Percentiles rank a stretch among this genome's conserved stretches.
phyloP scores from a whole-genome alignment of 1,140 invertebrate genomes.

The Caenorhabditis elegans region DNA sequence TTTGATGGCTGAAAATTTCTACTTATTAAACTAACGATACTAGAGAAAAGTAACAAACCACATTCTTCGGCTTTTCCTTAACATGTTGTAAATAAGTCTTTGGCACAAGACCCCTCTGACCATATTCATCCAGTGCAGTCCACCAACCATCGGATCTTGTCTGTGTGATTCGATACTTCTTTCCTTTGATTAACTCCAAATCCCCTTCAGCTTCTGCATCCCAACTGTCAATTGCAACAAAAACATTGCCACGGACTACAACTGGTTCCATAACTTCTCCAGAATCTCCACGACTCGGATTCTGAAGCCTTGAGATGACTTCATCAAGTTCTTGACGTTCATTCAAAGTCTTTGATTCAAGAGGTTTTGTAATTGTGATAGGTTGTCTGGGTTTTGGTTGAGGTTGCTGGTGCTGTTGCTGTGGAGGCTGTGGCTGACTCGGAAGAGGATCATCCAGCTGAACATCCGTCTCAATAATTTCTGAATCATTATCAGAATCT shows the following conservation, averaged over 20 bases:
- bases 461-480: slow-evolving; percentile 9
- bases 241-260: slow-evolving; percentile 24
- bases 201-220: slow-evolving; percentile 18
- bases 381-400: slow-evolving; percentile 3
- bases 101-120: slow-evolving; percentile 33
- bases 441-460: neutral
- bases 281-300: neutral
- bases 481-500: neutral
- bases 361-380: neutral
- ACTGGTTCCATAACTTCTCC: neutral
- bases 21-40: no score
- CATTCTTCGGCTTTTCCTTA: neutral
- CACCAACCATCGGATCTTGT: slow-evolving; percentile 39
- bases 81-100: slow-evolving; percentile 35
- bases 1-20: neutral
- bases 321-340: neutral
- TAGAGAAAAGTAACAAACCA: no score
- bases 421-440: no score
- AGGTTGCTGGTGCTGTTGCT: neutral
- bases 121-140: slow-evolving; percentile 31
- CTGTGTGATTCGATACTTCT: neutral
- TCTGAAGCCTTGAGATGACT: neutral
- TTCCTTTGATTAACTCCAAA: slow-evolving; percentile 17
- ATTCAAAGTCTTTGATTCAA: neutral
- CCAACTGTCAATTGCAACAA: slow-evolving; percentile 22